Base-by-base conservation (phyloP, 2,113 vertebrate genomes). In the Pelobates fuscus region DNA sequence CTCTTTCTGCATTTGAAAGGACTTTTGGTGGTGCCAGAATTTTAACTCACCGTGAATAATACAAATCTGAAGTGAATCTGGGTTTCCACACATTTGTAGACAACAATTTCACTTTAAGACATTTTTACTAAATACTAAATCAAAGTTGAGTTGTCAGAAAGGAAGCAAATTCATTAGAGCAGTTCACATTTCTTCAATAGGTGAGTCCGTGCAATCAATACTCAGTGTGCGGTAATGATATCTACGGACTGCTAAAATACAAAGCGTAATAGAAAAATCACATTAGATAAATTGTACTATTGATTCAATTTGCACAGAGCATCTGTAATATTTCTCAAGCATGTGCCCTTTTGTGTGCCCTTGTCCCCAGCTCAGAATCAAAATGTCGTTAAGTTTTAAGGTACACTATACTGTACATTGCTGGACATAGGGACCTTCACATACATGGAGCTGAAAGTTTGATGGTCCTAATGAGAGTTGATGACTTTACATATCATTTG, bases 171-270 rank as follows among this genome's bases (percentile, higher is more conserved):
- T 49, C 44, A 49, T 49, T 1, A 18, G 44, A 11, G 44, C 17
- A 49, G 44, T 18, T 49, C 44, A 49, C 12, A 49, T 49, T 49
- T 49, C 44, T 49, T 49, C 44, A 49, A 49, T 49, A 49, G 44
- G 44, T 49, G 44, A 1, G 44, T 49, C 44, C 15, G 17, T 49
- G 12, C 44, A 17, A 49, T 49, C 44, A 14, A 49, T 49, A 49
- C 44, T 49, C 44, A 18, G 44, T 49, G 44, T 49, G 44, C 5
- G 44, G 12, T 49, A 49, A 5, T 17, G 15, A 17, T 15, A 18
- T 10, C 12, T 18, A 1, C 44, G 5, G 44, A 14, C 44, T 14
- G 17, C 15, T 49, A 14, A 49, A 18, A 49, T 49, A 49, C 44
- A 3, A 10, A 37, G 12, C 15, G 44, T 17, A 17, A 49, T 18